Evolutionary conservation across 2,797 vertebrate species (phyloP), one percentile per base, ranked within the genome.

Genomic region (Esox lucius): DNA sequence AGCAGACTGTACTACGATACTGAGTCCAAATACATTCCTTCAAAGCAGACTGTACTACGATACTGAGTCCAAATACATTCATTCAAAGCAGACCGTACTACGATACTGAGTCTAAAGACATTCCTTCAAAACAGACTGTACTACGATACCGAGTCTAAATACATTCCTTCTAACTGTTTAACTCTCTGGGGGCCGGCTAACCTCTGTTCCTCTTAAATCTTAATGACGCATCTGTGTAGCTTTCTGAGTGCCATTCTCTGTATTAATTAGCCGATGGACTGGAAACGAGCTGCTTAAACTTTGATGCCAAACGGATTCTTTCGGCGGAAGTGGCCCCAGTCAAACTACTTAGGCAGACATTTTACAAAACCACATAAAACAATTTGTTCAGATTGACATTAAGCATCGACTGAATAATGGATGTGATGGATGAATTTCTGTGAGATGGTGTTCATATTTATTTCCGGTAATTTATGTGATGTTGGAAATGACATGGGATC

Each of bases 191-290:
- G 75, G 75, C 65, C 31, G 49, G 72, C 56, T 75, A 56, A 77
- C 72, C 78, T 78, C 73, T 72, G 65, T 64, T 70, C 75, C 78
- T 76, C 49, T 72, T 80, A 78, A 82, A 84, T 73, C 74, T 42
- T 80, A 75, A 78, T 71, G 75, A 77, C 67, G 77, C 75, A 67
- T 66, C 71, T 69, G 5, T 6, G 42, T 68, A 39, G 75, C 66
- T 49, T 65, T 56, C 39, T 42, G 8, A 31, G 64, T 61, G 62
- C 46, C 26, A 24, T 35, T 66, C 77, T 79, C 72, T 39, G 4
- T 48, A 64, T 74, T 80, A 80, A 84, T 82, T 76, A 82, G 74
- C 76, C 74, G 59, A 66, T 28, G 68, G 39, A 66, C 65, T 59
- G 61, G 62, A 78, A 56, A 70, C 19, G 48, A 74, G 74, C 51